Percentiles rank a stretch among this genome's conserved stretches.
Evolutionary conservation across 2,888 invertebrate species (phyloP).

Genomic region (Acanthoscelides obtectus): DNA sequence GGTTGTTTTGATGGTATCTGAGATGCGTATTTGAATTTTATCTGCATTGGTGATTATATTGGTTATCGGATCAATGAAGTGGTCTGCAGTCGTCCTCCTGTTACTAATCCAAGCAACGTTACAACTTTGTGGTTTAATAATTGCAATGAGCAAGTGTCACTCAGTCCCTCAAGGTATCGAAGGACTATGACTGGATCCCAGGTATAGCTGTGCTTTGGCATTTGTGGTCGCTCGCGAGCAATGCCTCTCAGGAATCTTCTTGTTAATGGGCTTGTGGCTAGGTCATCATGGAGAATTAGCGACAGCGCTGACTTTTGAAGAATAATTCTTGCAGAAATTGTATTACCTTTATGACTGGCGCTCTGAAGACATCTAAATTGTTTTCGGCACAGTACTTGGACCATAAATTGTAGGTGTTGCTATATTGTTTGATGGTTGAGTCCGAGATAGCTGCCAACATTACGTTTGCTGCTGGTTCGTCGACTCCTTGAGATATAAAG

Average conservation of each 20-base stretch:
- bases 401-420: conserved; percentile 21
- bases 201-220: background rate
- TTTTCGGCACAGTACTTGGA: conserved; percentile 19
- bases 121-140: background rate
- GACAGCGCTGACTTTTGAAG: background rate
- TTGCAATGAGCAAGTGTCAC: background rate
- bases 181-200: background rate
- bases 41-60: background rate
- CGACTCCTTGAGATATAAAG: conserved; percentile 17
- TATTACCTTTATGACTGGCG: background rate
- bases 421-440: conserved; percentile 24
- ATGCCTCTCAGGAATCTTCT: conserved; percentile 1
- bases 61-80: conserved; percentile 1
- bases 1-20: background rate
- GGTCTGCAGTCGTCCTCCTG: background rate
- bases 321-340: background rate
- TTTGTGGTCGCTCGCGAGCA: background rate
- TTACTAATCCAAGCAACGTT: background rate
- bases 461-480: conserved; percentile 16
- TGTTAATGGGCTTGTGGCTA: background rate
- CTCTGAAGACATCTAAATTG: conserved; percentile 2
- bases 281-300: background rate
- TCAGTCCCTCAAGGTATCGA: background rate
- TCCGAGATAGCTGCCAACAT: conserved; percentile 20
- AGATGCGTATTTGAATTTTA: background rate